Evolutionary conservation across 2,113 vertebrate genomes (phyloP), one percentile per base, ranked within the genome.

Genomic region (Colistium nudipinnis): DNA sequence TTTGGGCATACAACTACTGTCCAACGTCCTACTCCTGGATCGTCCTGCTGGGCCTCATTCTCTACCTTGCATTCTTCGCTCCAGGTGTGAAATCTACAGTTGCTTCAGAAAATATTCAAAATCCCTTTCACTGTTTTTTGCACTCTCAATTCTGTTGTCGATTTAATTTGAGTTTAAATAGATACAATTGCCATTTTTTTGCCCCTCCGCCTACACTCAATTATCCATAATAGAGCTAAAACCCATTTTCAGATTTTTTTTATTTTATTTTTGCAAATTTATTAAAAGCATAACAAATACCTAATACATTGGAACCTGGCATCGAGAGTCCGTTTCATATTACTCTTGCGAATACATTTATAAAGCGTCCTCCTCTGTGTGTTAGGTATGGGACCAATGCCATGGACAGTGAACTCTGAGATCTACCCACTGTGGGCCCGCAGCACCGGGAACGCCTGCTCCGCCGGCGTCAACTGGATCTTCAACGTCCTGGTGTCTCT

Each of bases 401-500:
- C 98, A 6, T 99, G 98, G 98, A 99, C 97, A 0, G 92, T 99
- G 72, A 99, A 99, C 93, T 96, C 97, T 24, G 98, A 99, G 93
- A 99, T 99, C 75, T 99, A 97, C 78, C 97, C 97, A 0, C 94
- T 98, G 63, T 99, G 98, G 98, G 98, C 96, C 11, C 94, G 98
- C 84, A 99, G 98, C 77, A 98, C 96, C 35, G 97, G 98, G 47
- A 99, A 99, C 0, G 97, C 98, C 0, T 97, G 95, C 62, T 98
- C 98, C 22, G 94, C 98, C 38, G 96, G 96, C 1, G 93, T 98
- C 81, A 99, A 99, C 88, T 99, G 98, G 98, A 94, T 93, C 80
- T 98, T 94, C 86, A 99, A 99, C n/a, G 95, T 99, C 47, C 87
- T 98, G 0, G 95, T 99, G 59, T 99, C 98, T 0, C 71, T 99